Percentiles rank a stretch among this genome's conserved stretches.
phyloP scores from a whole-genome alignment of 2,113 vertebrate species.

The Cyanoliseus patagonus region DNA sequence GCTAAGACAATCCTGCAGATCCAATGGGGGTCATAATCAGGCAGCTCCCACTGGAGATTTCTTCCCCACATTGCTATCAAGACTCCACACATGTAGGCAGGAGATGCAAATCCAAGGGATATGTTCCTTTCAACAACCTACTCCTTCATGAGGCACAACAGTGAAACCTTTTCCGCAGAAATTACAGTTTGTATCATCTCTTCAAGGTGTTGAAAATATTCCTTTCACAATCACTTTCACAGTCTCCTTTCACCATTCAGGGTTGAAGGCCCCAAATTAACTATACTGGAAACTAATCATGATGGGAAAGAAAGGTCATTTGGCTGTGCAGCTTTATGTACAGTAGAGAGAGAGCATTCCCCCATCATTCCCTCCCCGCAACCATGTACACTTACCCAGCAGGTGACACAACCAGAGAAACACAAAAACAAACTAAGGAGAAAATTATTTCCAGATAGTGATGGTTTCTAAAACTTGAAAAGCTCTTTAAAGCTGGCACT shows the following conservation, averaged over 20 bases:
- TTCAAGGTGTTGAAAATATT: not conserved
- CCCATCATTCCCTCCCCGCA: not conserved
- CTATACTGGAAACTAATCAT: fast-evolving
- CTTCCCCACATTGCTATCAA: not conserved
- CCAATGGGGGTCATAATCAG: not conserved
- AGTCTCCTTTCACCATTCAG: not conserved
- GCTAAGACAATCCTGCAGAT: not conserved
- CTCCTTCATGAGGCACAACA: not conserved
- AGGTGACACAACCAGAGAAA: not conserved
- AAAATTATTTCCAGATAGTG: not conserved
- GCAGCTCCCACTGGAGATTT: not conserved
- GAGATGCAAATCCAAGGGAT: not conserved
- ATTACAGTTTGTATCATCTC: fast-evolving
- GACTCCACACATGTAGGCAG: not conserved
- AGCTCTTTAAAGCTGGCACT: not conserved
- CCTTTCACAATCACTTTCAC: not conserved
- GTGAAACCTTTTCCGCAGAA: not conserved
- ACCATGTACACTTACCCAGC: not conserved
- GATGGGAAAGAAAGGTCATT: not conserved
- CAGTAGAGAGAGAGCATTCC: not conserved
- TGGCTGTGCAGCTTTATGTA: not conserved
- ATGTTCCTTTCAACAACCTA: not conserved
- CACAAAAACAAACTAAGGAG: not conserved
- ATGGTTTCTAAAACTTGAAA: not conserved
- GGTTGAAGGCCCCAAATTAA: not conserved